Conservation (phyloP, 2,113 vertebrate genomes). For the Meriones unguiculatus region DNA sequence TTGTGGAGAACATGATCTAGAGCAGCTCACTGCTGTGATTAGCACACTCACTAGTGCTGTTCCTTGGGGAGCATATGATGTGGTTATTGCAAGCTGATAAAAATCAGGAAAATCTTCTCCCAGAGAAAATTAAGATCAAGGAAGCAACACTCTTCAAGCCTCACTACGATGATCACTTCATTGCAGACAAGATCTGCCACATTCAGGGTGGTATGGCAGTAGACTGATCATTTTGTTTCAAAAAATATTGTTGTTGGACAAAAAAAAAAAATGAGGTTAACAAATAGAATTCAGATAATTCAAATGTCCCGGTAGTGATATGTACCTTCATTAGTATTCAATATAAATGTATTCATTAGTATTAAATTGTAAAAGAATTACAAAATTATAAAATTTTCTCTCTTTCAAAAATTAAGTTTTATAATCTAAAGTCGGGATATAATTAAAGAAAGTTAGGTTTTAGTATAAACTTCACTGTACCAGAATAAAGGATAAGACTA, state of each 20-base stretch:
- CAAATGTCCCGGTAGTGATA: not conserved
- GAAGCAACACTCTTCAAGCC: not conserved
- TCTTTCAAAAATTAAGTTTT: not conserved
- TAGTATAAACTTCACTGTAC: not conserved
- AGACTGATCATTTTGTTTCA: not conserved
- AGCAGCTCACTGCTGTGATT: not conserved
- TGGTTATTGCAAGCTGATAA: too few species aligned
- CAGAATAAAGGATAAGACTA: not conserved
- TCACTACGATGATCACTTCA: not conserved
- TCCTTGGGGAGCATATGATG: too few species aligned
- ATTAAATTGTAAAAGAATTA: too few species aligned
- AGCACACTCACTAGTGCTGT: too few species aligned
- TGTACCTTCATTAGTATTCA: too few species aligned
- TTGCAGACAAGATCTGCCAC: not conserved
- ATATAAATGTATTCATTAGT: too few species aligned
- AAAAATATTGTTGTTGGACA: not conserved
- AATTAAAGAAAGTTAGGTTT: not conserved
- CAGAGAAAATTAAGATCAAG: too few species aligned
- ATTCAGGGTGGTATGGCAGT: not conserved
- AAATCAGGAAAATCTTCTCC: too few species aligned
- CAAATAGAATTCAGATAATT: not conserved
- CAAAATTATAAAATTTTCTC: not conserved
- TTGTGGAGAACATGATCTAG: too few species aligned
- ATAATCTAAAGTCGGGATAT: not conserved
- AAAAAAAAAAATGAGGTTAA: not conserved